Base-by-base conservation (phyloP, 1,140 invertebrate genomes). In the Brachionus manjavacas region DNA sequence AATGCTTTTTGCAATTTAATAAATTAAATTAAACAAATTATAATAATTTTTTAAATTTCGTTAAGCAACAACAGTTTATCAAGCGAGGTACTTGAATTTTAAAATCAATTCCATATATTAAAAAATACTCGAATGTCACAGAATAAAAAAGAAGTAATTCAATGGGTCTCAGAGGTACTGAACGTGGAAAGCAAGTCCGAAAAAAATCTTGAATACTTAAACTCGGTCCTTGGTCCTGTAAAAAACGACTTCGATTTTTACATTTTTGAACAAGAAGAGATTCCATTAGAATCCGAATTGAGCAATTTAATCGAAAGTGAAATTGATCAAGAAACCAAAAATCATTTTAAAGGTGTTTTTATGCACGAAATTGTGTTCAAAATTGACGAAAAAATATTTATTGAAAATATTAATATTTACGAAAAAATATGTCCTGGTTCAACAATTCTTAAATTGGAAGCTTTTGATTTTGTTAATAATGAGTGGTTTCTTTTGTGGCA, bases 331-430 rank as follows among this genome's bases (percentile, higher is more conserved):
- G 20, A 28, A 28, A 4, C 23, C 41, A 23, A 49, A 46, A 76
- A 49, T 25, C 20, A 76, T 49, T 46, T 49, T 7, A 31, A 76
- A 49, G 72, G 41, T 25, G 16, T 49, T 25, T 76, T 76, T 28
- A 49, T 49, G 25, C 79, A 81, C 39, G 20, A 81, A 68, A 64
- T 81, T 43, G 52, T 81, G 7, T 81, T 81, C 23, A 81, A 81
- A 68, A 43, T 81, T 20, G 49, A 60, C 3, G 79, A 81, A 46
- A 81, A 68, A 14, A 31, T 81, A 14, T 81, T 60, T 23, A 81
- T 81, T 28, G 39, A 68, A 7, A 68, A 81, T 64, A 81, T 81
- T 28, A 64, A 64, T 16, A 43, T 81, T 39, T 81, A 81, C 20
- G 31, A 81, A 68, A 81, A 68, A 81, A 25, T 68, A 11, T 64